Evolutionary conservation across 2,797 vertebrate genomes (phyloP).

Genomic region (Ctenopoma kingsleyae): DNA sequence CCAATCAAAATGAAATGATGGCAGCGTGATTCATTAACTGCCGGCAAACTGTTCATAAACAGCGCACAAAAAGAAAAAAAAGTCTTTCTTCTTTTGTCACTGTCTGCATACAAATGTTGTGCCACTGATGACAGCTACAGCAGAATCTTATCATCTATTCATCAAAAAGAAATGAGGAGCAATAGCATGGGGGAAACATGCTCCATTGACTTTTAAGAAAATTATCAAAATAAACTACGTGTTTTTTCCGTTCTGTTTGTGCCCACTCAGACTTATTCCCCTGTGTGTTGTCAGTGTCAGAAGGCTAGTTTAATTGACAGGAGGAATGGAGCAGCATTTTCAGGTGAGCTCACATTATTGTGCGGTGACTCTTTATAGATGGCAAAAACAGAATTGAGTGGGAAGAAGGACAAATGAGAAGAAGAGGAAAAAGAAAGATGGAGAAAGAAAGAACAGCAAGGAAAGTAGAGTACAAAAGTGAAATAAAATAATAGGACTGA

Average conservation of each 20-base stretch:
- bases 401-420: background rate
- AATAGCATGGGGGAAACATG: slow-evolving; percentile 17
- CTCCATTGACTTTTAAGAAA: slow-evolving; percentile 38
- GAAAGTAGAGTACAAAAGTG: background rate
- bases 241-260: slow-evolving; percentile 3
- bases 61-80: slow-evolving; percentile 5
- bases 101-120: slow-evolving; percentile 49
- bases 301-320: slow-evolving; percentile 31
- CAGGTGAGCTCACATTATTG: slow-evolving; percentile 30
- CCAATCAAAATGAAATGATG: slow-evolving; percentile 69
- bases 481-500: slow-evolving; percentile 22
- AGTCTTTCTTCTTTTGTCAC: slow-evolving; percentile 20
- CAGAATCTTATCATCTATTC: slow-evolving; percentile 58
- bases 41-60: slow-evolving; percentile 57
- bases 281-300: slow-evolving; percentile 20
- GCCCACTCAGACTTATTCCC: slow-evolving; percentile 14
- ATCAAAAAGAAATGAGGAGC: slow-evolving; percentile 50
- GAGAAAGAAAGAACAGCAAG: background rate
- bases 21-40: slow-evolving; percentile 65
- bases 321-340: slow-evolving; percentile 14
- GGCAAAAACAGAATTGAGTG: background rate
- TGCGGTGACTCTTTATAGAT: slow-evolving; percentile 10
- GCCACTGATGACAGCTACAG: slow-evolving; percentile 26
- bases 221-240: slow-evolving; percentile 37
- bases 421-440: background rate